These are phyloP conservation scores for Tragelaphus imberbis DNA, from an alignment of 2,113 vertebrate species.

Conservation along the genomic window DNA sequence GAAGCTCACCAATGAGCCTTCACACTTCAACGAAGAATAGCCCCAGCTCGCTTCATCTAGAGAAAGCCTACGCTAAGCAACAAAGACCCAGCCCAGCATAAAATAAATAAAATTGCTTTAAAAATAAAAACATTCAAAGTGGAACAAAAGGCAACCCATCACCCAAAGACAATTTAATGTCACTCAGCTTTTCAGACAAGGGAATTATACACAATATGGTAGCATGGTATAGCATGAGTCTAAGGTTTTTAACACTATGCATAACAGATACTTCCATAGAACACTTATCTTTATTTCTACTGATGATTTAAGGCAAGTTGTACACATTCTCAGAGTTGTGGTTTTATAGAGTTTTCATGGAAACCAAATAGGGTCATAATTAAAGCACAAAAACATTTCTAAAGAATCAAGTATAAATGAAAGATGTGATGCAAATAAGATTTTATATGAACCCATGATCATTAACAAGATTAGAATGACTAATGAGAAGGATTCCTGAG, in stretches of 20 bases:
- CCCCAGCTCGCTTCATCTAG: background rate
- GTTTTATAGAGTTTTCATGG: slow-evolving; percentile 60
- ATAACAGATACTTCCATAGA: background rate
- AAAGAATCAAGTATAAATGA: slow-evolving; percentile 63
- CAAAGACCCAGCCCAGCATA: background rate
- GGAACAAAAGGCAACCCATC: background rate
- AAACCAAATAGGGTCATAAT: slow-evolving; percentile 69
- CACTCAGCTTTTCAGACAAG: background rate
- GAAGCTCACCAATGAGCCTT: background rate
- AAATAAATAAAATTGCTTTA: background rate
- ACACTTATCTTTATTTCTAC: background rate
- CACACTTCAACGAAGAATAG: background rate
- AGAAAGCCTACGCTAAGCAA: background rate
- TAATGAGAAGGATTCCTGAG: slow-evolving; percentile 3
- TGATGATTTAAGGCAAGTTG: background rate
- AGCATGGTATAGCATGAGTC: background rate
- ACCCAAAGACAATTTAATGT: background rate
- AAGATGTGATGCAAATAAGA: slow-evolving; percentile 39
- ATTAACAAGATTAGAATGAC: slow-evolving; percentile 32
- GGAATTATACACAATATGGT: background rate
- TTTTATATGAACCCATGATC: background rate
- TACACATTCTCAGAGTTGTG: background rate
- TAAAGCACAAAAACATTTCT: slow-evolving; percentile 73
- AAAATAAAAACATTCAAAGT: background rate
- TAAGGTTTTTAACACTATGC: background rate